Percentiles rank a stretch among this genome's conserved stretches.
These are phyloP conservation scores for Arenicola marina DNA, from an alignment of 2,888 invertebrate species.

Conservation along the genomic window DNA sequence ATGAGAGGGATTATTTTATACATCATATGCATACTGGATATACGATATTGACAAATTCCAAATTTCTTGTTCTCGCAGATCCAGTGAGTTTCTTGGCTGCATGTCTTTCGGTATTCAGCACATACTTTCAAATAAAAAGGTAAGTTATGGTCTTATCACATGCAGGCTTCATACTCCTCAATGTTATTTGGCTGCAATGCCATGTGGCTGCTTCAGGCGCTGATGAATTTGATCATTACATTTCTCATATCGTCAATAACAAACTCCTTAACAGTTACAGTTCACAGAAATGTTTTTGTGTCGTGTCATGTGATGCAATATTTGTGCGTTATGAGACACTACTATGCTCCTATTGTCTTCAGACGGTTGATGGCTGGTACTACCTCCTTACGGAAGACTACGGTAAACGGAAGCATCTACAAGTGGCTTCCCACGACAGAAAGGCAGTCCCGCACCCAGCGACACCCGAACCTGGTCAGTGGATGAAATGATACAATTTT, in stretches of 20 bases:
- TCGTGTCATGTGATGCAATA: too few relatives aligned
- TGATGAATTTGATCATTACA: background rate
- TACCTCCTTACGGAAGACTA: background rate
- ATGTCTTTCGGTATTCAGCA: conserved; percentile 87
- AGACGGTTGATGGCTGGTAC: conserved; percentile 4
- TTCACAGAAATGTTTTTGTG: too few relatives aligned
- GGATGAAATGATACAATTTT: too few relatives aligned
- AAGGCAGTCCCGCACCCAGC: too few relatives aligned
- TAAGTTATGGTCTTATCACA: too few relatives aligned
- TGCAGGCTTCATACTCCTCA: background rate
- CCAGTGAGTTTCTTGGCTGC: conserved; percentile 86
- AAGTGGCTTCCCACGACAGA: too few relatives aligned
- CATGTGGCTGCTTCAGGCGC: background rate
- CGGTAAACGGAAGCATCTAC: conserved; percentile 1
- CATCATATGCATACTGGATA: too few relatives aligned
- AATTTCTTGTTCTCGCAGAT: background rate
- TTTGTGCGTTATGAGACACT: too few relatives aligned
- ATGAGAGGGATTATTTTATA: too few relatives aligned
- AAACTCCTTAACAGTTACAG: background rate
- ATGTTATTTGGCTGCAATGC: background rate
- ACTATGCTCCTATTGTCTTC: background rate
- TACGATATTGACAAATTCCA: too few relatives aligned
- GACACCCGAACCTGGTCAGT: too few relatives aligned
- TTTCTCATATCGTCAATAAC: too few relatives aligned
- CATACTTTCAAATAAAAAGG: conserved; percentile 37